A percentile compares a stretch with the other conserved stretches of the same genome.
phyloP scores from a whole-genome alignment of 2,113 vertebrate species.

The Emydocephalus ijimae region DNA sequence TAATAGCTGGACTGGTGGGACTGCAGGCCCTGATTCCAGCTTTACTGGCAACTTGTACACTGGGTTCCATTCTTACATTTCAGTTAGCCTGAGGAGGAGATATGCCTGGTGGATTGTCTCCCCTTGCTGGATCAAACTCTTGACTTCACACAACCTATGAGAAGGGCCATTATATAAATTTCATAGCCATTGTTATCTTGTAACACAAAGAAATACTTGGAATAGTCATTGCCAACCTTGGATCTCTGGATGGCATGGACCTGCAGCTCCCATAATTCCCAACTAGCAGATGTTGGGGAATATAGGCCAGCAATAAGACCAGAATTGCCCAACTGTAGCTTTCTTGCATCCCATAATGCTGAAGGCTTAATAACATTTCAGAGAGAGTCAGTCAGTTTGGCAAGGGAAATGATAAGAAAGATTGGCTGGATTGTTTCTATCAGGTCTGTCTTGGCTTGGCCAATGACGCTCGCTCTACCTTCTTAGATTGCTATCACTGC shows the following conservation, averaged over 20 bases:
- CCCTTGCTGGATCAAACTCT: background rate
- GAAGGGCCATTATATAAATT: background rate
- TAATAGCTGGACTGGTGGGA: background rate
- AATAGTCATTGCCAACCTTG: background rate
- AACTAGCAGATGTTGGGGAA: background rate
- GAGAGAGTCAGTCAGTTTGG: background rate
- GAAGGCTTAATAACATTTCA: background rate
- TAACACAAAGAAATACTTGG: background rate
- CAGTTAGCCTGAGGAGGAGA: background rate
- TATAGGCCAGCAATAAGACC: background rate
- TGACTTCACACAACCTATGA: background rate
- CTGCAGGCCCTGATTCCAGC: background rate
- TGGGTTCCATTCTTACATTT: background rate
- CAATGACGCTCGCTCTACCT: background rate
- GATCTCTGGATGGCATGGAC: background rate
- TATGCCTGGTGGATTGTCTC: background rate
- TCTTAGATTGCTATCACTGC: fast-evolving
- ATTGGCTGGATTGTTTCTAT: fast-evolving
- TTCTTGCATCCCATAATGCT: background rate
- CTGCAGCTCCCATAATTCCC: background rate
- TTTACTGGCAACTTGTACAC: background rate
- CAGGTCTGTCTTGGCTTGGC: background rate
- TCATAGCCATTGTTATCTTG: background rate
- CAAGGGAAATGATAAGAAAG: background rate
- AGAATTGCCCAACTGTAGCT: background rate